phyloP scores from a whole-genome alignment of 2,888 invertebrate species.

The Pseudococcus longispinus region DNA sequence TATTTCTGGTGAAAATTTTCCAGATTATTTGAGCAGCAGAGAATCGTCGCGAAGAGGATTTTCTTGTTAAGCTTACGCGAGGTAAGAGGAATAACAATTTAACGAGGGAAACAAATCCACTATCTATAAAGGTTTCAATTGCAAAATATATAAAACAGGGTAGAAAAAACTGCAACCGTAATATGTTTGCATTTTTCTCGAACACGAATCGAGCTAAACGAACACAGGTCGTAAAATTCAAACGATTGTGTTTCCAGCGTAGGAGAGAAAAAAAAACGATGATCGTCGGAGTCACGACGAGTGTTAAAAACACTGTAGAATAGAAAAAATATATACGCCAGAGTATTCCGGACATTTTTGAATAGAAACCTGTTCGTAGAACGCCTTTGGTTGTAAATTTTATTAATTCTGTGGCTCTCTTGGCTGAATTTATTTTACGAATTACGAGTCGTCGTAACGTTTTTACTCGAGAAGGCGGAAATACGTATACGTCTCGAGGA shows the following conservation, averaged over 20 bases:
- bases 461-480: background rate
- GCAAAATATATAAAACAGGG: background rate
- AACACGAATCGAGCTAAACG: background rate
- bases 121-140: slow-evolving; percentile 9
- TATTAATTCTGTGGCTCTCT: background rate
- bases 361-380: background rate
- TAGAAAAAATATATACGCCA: background rate
- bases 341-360: background rate
- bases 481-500: background rate
- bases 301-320: background rate
- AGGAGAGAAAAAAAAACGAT: background rate
- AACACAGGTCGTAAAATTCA: background rate
- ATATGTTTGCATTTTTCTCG: slow-evolving; percentile 12
- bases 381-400: background rate
- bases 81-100: background rate
- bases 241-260: background rate
- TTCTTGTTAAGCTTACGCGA: background rate
- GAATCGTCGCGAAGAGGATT: background rate
- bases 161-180: background rate
- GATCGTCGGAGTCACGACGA: background rate
- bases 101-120: background rate
- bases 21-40: background rate
- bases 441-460: background rate
- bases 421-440: background rate
- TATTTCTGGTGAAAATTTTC: background rate